Evolutionary conservation across 2,113 vertebrate species (phyloP), one percentile per base, ranked within the genome.

Genomic region (Castor canadensis): DNA sequence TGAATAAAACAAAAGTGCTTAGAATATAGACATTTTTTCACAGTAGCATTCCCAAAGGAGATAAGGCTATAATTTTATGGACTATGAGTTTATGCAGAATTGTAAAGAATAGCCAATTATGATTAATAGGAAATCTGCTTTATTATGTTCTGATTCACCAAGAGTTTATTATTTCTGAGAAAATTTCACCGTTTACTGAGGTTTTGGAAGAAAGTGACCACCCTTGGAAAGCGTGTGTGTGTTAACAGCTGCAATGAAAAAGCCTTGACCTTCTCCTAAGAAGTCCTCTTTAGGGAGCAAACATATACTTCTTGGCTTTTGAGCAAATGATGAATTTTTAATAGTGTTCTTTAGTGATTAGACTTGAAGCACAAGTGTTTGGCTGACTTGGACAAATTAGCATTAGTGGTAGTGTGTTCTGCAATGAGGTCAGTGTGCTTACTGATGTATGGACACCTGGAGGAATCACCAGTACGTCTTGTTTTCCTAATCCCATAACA

Each of bases 131-230:
- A 75, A 86, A 86, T 89, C 40, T 93, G 64, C 49, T 75, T 62
- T 87, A 49, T 67, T 91, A 52, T 66, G 54, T 91, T 94, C 76
- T 89, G 40, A 91, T 38, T 94, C 75, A 87, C 80, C 40, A 79
- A 71, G 38, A 73, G 35, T 84, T 88, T 82, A 19, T 66, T 64
- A 15, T 52, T 94, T 62, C 88, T 80, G 22, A 89, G 87, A 38
- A 87, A 77, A 94, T 4, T 58, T 80, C 26, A 7, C 20, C 7
- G 0, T 38, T 47, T 58, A 76, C 3, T 43, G 73, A 64, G 40
- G 1, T 89, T 90, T 85, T 62, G 43, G 22, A 60, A 92, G n/a
- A 43, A 6, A 80, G 10, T n/a, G 5, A 32, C 11, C 5, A 10
- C 20, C 54, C 54, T 40, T 52, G 1, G 30, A 12, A 90, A 85